phyloP scores from a whole-genome alignment of 2,888 invertebrate genomes.

The Drosophila incognita region DNA sequence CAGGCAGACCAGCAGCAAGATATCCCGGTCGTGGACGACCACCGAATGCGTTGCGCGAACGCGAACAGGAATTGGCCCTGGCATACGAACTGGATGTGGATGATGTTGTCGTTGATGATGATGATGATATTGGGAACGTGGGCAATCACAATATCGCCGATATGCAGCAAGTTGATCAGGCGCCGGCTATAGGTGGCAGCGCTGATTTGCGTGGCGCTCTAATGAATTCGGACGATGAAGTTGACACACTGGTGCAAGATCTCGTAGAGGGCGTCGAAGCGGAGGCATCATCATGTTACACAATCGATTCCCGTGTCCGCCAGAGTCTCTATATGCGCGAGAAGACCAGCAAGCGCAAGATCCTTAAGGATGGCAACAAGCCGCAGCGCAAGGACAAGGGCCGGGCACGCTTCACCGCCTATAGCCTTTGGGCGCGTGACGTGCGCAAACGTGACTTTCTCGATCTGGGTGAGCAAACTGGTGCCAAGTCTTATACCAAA shows the following conservation, averaged over 20 bases:
- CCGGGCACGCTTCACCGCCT: conserved; percentile 93
- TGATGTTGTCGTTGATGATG: conserved; percentile 29
- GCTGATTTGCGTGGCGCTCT: conserved; percentile 37
- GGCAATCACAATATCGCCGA: conserved; percentile 32
- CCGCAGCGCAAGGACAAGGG: conserved; percentile 92
- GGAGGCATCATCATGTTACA: conserved; percentile 47
- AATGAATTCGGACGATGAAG: conserved; percentile 80
- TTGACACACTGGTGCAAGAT: conserved; percentile 81
- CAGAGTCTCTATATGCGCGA: conserved; percentile 90
- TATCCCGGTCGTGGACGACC: conserved; percentile 63
- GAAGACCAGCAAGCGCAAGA: conserved; percentile 91
- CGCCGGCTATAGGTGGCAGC: conserved; percentile 15
- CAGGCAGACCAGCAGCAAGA: conserved; percentile 52
- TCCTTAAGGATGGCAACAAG: conserved; percentile 89
- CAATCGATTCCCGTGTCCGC: conserved; percentile 81
- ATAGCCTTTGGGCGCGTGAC: conserved; percentile 96
- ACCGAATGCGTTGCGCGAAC: conserved; percentile 57
- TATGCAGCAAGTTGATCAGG: conserved; percentile 15
- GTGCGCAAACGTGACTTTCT: conserved; percentile 87
- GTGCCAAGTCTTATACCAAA: not conserved
- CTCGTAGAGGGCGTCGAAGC: conserved; percentile 80
- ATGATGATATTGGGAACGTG: conserved; percentile 33
- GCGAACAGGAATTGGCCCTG: conserved; percentile 46
- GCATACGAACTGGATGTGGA: conserved; percentile 40
- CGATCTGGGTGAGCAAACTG: conserved; percentile 64